Conservation (phyloP, 2,888 invertebrate genomes). For the Drosophila mulleri region DNA sequence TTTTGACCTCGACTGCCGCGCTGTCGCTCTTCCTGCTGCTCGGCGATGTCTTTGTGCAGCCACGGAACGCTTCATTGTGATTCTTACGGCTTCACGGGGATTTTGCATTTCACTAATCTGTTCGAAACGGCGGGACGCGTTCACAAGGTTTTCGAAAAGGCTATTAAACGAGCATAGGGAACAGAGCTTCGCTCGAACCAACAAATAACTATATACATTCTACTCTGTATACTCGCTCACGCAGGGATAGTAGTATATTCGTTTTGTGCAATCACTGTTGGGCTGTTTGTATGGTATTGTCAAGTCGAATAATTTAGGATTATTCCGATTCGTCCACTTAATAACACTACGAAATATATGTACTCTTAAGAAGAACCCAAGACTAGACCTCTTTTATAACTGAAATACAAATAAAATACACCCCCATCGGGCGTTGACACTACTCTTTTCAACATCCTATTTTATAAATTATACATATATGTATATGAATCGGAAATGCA, state of each 20-base stretch:
- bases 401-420: no score
- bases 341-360: no score
- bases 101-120: conserved; percentile 72
- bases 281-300: neutral
- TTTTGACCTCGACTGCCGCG: conserved; percentile 64
- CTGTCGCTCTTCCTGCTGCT: conserved; percentile 44
- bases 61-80: conserved; percentile 64
- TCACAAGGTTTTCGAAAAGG: conserved; percentile 40
- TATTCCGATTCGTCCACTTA: no score
- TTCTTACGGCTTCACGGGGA: conserved; percentile 76
- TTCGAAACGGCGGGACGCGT: conserved; percentile 62
- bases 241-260: neutral
- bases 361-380: no score
- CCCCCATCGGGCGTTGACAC: no score
- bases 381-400: no score
- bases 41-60: conserved; percentile 54
- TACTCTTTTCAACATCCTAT: no score
- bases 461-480: no score
- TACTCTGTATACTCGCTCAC: neutral
- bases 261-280: neutral
- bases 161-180: neutral
- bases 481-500: no score
- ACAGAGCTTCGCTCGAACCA: neutral
- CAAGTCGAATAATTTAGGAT: no score
- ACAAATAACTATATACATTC: neutral